Conservation (phyloP, 2,797 vertebrate genomes). For the Siniperca obscura region DNA sequence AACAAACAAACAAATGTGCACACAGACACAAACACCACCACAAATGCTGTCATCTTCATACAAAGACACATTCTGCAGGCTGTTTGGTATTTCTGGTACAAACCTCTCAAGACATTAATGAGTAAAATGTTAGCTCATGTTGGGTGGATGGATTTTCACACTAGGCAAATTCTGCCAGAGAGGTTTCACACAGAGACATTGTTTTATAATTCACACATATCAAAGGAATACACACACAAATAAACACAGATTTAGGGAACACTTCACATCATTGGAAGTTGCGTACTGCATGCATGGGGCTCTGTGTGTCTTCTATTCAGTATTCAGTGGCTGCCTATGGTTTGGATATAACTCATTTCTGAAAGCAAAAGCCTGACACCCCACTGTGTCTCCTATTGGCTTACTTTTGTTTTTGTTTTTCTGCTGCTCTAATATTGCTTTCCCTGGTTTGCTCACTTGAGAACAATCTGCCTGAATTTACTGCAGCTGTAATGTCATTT, state of each 20-base stretch:
- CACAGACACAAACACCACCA: slow-evolving; percentile 28
- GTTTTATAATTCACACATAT: slow-evolving; percentile 65
- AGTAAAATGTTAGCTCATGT: slow-evolving; percentile 74
- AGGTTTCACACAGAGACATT: slow-evolving; percentile 73
- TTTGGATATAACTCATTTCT: slow-evolving; percentile 77
- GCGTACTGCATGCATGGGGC: slow-evolving; percentile 45
- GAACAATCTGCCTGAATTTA: slow-evolving; percentile 74
- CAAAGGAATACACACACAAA: slow-evolving; percentile 42
- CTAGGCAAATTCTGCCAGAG: slow-evolving; percentile 70
- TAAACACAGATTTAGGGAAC: slow-evolving; percentile 59
- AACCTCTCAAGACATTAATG: slow-evolving; percentile 72
- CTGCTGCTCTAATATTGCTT: slow-evolving; percentile 66
- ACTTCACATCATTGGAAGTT: slow-evolving; percentile 42
- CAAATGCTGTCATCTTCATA: slow-evolving; percentile 44
- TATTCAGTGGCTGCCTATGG: slow-evolving; percentile 65
- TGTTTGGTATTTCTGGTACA: slow-evolving; percentile 63
- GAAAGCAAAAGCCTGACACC: slow-evolving; percentile 65
- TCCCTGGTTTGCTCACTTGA: slow-evolving; percentile 57
- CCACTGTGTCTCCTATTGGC: slow-evolving; percentile 70
- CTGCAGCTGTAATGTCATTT: slow-evolving; percentile 67
- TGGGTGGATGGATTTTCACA: slow-evolving; percentile 75
- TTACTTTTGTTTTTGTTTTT: slow-evolving; percentile 77
- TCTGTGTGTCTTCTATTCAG: slow-evolving; percentile 53
- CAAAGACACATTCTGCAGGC: slow-evolving; percentile 52
- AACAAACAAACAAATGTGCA: slow-evolving; percentile 42